These are phyloP conservation scores for Agrochola litura DNA, from an alignment of 2,888 invertebrate species.

Conservation along the genomic window DNA sequence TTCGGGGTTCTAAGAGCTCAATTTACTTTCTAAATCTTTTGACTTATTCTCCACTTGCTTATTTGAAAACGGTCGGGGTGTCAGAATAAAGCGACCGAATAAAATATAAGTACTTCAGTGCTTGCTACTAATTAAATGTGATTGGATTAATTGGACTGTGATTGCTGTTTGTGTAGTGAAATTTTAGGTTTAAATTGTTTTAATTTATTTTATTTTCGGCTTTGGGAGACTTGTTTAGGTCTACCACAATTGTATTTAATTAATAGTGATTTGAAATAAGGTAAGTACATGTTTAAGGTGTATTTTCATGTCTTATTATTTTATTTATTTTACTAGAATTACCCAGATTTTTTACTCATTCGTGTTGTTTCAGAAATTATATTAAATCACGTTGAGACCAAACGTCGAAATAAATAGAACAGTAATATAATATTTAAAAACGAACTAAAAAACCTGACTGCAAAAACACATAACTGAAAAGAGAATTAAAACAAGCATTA, in stretches of 20 bases:
- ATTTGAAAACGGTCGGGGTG: slow-evolving; percentile 58
- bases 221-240: neutral
- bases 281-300: neutral
- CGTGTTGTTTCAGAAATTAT: neutral
- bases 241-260: slow-evolving; percentile 15
- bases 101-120: slow-evolving; percentile 48
- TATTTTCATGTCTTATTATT: neutral
- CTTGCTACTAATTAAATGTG: slow-evolving; percentile 46
- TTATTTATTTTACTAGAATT: neutral
- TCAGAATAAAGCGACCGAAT: slow-evolving; percentile 55
- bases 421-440: neutral
- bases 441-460: too few relatives aligned
- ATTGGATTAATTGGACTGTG: slow-evolving; percentile 31
- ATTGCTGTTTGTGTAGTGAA: slow-evolving; percentile 25
- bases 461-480: too few relatives aligned
- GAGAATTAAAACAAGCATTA: too few relatives aligned
- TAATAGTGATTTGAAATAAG: slow-evolving; percentile 4
- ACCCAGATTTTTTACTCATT: neutral
- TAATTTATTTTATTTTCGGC: slow-evolving; percentile 11
- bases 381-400: neutral
- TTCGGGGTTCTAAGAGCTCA: slow-evolving; percentile 34
- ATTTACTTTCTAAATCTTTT: slow-evolving; percentile 56
- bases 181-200: slow-evolving; percentile 30
- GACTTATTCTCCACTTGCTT: slow-evolving; percentile 49
- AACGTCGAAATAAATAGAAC: neutral